Conservation (phyloP, 2,888 invertebrate species). For the Metellina segmentata region DNA sequence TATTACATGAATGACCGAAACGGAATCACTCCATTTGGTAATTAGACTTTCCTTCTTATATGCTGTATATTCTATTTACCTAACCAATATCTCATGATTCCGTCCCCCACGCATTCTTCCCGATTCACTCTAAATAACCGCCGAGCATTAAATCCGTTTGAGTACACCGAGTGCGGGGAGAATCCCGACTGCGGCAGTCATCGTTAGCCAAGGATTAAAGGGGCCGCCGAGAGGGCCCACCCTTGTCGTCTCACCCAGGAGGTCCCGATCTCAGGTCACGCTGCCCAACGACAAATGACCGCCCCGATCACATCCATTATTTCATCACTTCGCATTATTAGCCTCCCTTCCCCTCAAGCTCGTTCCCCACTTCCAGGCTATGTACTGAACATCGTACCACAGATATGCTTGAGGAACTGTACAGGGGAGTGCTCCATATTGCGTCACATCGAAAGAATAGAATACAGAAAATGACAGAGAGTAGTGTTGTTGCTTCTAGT, state of each 20-base stretch:
- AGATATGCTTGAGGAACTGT: too few relatives aligned
- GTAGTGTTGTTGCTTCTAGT: too few relatives aligned
- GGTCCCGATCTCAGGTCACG: constrained; percentile 62
- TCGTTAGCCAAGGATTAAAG: constrained; percentile 51
- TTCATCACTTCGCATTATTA: constrained; percentile 63
- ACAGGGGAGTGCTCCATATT: too few relatives aligned
- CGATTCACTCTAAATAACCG: neutral
- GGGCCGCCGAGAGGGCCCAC: constrained; percentile 70
- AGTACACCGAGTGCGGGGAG: neutral
- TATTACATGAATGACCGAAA: neutral
- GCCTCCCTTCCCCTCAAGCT: constrained; percentile 1
- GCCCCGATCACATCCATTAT: constrained; percentile 58
- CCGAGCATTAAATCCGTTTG: neutral
- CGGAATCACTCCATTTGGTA: neutral
- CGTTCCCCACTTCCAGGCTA: neutral
- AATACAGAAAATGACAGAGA: too few relatives aligned
- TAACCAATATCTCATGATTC: neutral
- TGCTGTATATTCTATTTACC: neutral
- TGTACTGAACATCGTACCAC: neutral
- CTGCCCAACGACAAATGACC: constrained; percentile 66
- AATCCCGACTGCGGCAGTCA: constrained; percentile 31
- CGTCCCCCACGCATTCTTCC: neutral
- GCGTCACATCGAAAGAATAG: too few relatives aligned
- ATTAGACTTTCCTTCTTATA: neutral
- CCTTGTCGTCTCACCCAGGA: constrained; percentile 59